These are phyloP conservation scores for Pteropus alecto DNA, from an alignment of 2,113 vertebrate species.

Conservation along the genomic window DNA sequence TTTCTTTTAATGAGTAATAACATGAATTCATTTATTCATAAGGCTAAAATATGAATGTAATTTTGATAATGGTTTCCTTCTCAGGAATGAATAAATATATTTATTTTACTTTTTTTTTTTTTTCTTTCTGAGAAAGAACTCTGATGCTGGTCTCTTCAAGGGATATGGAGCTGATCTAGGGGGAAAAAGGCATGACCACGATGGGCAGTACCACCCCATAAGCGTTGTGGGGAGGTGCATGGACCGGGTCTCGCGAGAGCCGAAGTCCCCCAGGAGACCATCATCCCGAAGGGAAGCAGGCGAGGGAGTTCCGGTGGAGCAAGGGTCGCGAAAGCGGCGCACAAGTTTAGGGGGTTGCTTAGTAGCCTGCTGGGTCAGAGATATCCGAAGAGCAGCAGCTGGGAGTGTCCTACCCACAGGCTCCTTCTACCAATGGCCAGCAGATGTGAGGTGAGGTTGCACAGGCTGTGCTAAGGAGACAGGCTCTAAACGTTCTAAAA, in stretches of 20 bases:
- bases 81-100: not conserved
- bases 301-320: not conserved
- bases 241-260: not conserved
- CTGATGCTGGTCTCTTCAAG: not conserved
- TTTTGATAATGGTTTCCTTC: not conserved
- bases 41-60: not conserved
- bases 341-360: fast-evolving
- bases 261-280: no score
- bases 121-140: not conserved
- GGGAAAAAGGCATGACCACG: not conserved
- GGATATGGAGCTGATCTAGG: not conserved
- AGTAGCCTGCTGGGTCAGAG: not conserved
- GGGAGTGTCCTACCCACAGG: not conserved
- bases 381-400: not conserved
- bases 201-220: no score
- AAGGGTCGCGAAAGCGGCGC: not conserved
- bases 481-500: not conserved
- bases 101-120: not conserved
- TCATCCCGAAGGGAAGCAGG: not conserved
- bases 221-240: not conserved
- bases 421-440: not conserved
- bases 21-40: not conserved
- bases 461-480: not conserved
- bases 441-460: not conserved
- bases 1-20: not conserved